Percentiles rank a stretch among this genome's conserved stretches.
Conservation (phyloP, 2,113 vertebrate species). For the Melanerpes formicivorus region DNA sequence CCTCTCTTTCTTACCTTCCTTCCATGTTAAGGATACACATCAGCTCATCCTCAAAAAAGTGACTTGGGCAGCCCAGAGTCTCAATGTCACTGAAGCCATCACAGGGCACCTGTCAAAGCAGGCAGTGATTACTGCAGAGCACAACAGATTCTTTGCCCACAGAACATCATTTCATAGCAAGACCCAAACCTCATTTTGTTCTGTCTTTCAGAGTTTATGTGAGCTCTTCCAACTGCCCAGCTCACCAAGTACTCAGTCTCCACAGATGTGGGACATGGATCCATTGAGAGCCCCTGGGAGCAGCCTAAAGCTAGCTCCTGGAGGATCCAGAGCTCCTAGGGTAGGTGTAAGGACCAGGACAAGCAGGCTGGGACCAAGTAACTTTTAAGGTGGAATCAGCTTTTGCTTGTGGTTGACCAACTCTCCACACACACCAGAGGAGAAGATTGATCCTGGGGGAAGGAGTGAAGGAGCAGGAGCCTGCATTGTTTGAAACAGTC, state of each 20-base stretch:
- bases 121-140: neutral
- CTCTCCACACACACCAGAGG: neutral
- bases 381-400: neutral
- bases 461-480: neutral
- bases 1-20: constrained; percentile 82
- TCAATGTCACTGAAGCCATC: constrained; percentile 97
- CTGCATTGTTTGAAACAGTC: neutral
- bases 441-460: neutral
- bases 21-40: constrained; percentile 92
- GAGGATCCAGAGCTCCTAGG: neutral
- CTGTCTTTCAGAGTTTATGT: accelerated
- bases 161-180: neutral
- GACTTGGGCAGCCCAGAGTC: constrained; percentile 90
- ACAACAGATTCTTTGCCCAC: neutral
- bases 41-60: constrained; percentile 97
- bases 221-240: neutral
- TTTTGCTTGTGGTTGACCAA: neutral
- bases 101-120: constrained; percentile 88
- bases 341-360: neutral
- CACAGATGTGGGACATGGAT: neutral
- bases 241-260: neutral
- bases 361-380: neutral
- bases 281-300: neutral
- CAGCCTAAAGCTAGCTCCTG: neutral
- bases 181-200: neutral